Conservation (phyloP, 2,113 vertebrate genomes). For the Oplegnathus fasciatus region DNA sequence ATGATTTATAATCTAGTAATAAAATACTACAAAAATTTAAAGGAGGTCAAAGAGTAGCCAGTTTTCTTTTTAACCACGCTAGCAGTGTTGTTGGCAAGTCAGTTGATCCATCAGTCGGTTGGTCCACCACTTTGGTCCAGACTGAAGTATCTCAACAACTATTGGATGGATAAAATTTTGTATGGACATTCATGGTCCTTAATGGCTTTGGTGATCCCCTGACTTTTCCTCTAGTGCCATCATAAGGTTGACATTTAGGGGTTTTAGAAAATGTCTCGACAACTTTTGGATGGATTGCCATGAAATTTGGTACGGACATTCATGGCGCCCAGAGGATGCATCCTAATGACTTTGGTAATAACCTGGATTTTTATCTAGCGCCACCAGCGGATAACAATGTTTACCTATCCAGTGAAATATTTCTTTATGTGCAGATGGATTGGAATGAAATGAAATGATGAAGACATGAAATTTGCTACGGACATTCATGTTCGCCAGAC, state of each 20-base stretch:
- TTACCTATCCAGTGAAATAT: background rate
- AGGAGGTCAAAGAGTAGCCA: background rate
- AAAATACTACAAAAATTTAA: background rate
- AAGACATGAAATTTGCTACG: too few species aligned
- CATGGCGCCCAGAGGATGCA: background rate
- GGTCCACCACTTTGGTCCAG: background rate
- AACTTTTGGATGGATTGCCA: background rate
- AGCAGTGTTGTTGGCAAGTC: background rate
- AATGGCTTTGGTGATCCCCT: too few species aligned
- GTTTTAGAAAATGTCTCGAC: too few species aligned
- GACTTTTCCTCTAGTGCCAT: too few species aligned
- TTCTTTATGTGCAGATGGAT: background rate
- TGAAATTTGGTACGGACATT: background rate
- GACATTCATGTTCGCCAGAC: background rate
- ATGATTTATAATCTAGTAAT: background rate
- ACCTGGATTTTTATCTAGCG: background rate
- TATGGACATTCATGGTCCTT: background rate
- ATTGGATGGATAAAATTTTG: background rate
- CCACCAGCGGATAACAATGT: background rate
- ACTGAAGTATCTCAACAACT: background rate
- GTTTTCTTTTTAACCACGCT: background rate
- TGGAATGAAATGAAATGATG: too few species aligned
- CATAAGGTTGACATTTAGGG: too few species aligned
- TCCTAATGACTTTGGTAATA: background rate
- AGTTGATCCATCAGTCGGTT: too few species aligned